Base-by-base conservation (phyloP, 1,140 invertebrate genomes). In the Drosophila micromelanica region DNA sequence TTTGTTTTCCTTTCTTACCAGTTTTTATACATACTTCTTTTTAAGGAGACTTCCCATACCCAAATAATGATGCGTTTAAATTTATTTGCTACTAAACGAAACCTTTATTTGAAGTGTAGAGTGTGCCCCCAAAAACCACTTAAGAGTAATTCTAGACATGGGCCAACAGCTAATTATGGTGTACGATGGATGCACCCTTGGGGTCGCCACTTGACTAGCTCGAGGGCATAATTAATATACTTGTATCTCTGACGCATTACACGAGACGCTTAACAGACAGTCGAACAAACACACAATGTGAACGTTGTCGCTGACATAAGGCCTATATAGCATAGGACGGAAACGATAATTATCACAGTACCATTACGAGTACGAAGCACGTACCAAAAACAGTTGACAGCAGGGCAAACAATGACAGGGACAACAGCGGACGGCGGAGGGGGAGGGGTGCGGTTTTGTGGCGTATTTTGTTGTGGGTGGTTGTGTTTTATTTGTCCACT, bases 331-430 rank as follows among this genome's bases (percentile, higher is more conserved):
- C 13, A 15, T 52, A 30, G 20, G 30, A 40, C 71, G 23, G 62
- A 56, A 68, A 64, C 54, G 75, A 86, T 86, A 86, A 86, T 86
- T 86, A 86, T 86, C 82, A 76, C 78, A 86, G 78, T 45, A 52
- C 67, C 80, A 79, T 79, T 84, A 62, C 67, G 62, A 65, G 61
- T 40, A 63, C 74, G 48, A 67, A 57, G 75, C 81, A 86, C 81
- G 81, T 87, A 75, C 74, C 32, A 35, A 51, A 32, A 86, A 59
- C 55, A 69, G 64, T 85, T 70, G 73, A 85, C 70, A 80, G 72
- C 55, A 65, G 37, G 62, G 60, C 74, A 80, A 75, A 75, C 74
- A 86, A 78, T 64, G 62, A 56, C 59, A 54, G 6, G 40, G 17
- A 32, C 30, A 38, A 42, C 9, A 57, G 30, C 30, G 13, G 6